Evolutionary conservation across 2,888 invertebrate genomes (phyloP).

Genomic region (Mallateleia sp.): DNA sequence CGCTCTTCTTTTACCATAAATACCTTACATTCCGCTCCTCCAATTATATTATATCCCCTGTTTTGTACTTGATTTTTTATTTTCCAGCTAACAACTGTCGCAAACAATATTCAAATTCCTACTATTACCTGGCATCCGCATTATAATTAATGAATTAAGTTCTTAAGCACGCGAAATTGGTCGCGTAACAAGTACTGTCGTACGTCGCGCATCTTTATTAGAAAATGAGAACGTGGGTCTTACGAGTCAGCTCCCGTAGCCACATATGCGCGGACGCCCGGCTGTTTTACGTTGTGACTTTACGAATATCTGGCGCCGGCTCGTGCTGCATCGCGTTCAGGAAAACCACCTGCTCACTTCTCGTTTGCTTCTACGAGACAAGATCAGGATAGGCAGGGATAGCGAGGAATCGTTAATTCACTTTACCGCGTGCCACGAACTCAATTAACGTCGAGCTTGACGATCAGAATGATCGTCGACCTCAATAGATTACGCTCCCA

Average conservation of each 20-base stretch:
- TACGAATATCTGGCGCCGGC: slow-evolving; percentile 53
- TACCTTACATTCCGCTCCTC: too few relatives aligned
- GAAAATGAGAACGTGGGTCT: slow-evolving; percentile 65
- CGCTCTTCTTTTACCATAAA: too few relatives aligned
- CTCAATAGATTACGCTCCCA: slow-evolving; percentile 69
- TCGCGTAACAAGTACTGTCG: slow-evolving; percentile 83
- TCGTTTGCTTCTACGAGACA: slow-evolving; percentile 74
- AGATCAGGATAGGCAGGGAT: slow-evolving; percentile 74
- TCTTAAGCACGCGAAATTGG: slow-evolving; percentile 81
- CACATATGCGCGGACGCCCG: slow-evolving; percentile 76
- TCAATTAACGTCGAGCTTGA: slow-evolving; percentile 87
- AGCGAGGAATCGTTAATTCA: slow-evolving; percentile 87
- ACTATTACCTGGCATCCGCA: slow-evolving; percentile 7
- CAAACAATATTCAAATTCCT: slow-evolving; percentile 36
- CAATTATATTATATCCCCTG: too few relatives aligned
- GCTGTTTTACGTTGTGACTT: slow-evolving; percentile 74
- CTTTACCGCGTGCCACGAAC: slow-evolving; percentile 86
- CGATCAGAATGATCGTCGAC: slow-evolving; percentile 83
- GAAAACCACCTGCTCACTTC: slow-evolving; percentile 75
- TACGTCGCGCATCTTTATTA: slow-evolving; percentile 82
- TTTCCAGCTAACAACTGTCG: too few relatives aligned
- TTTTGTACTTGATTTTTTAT: too few relatives aligned
- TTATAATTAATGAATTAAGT: slow-evolving; percentile 56
- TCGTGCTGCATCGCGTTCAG: slow-evolving; percentile 62
- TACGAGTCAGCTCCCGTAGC: slow-evolving; percentile 73